Percentiles rank a stretch among this genome's conserved stretches.
phyloP scores from a whole-genome alignment of 2,888 invertebrate species.

The Patella depressa region DNA sequence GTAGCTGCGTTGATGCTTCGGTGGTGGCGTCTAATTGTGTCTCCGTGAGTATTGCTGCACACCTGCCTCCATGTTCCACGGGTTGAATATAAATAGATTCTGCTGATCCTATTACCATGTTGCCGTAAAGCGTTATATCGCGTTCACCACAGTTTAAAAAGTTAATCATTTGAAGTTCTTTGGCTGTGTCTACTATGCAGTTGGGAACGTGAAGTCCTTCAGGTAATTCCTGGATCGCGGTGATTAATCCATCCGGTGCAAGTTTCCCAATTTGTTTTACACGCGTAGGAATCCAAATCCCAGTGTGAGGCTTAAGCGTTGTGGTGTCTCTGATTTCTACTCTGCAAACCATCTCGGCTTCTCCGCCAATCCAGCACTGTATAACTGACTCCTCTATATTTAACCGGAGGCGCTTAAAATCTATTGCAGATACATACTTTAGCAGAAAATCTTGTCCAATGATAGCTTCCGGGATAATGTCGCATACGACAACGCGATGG shows the following conservation, averaged over 20 bases:
- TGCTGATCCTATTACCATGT: constrained; percentile 11
- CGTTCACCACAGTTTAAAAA: background rate
- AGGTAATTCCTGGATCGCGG: background rate
- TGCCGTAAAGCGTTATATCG: constrained; percentile 1
- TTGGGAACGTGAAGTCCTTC: background rate
- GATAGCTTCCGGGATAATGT: background rate
- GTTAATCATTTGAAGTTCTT: constrained; percentile 6
- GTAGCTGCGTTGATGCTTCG: background rate
- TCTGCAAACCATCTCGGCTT: constrained; percentile 13
- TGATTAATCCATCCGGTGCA: background rate
- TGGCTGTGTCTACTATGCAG: constrained; percentile 7
- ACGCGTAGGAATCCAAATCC: constrained; percentile 5
- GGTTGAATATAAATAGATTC: constrained; percentile 11
- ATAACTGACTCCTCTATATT: background rate
- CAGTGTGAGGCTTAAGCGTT: constrained; percentile 5
- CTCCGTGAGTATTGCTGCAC: background rate
- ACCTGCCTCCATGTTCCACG: background rate
- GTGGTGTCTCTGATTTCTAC: constrained; percentile 2
- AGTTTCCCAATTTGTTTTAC: background rate
- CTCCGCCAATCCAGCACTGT: constrained; percentile 17
- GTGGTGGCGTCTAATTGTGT: no score
- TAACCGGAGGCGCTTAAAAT: constrained; percentile 2
- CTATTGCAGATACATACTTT: constrained; percentile 3
- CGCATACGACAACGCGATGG: no score
- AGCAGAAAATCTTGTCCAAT: constrained; percentile 16